These are phyloP conservation scores for Notoglanidium macrostoma DNA, from an alignment of 2,797 vertebrate species.

Conservation along the genomic window DNA sequence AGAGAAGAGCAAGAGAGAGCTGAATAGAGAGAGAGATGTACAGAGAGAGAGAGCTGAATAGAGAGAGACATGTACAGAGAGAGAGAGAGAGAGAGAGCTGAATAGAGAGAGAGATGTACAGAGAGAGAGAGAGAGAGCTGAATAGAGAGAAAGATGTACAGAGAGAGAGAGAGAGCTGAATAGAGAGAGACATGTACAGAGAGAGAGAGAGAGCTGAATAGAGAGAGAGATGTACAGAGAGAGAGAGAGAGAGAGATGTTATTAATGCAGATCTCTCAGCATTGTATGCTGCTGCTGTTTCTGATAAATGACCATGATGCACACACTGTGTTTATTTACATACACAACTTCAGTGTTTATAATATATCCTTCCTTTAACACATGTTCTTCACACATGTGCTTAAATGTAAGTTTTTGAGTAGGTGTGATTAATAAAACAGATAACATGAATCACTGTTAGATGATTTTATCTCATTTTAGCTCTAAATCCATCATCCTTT, in stretches of 20 bases:
- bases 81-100: too few relatives aligned
- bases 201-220: background rate
- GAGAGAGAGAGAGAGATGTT: too few relatives aligned
- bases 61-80: background rate
- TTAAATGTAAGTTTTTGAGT: background rate
- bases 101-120: background rate
- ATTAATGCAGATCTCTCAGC: background rate
- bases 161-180: too few relatives aligned
- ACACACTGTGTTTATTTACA: background rate
- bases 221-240: background rate
- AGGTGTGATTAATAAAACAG: background rate
- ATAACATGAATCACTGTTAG: background rate
- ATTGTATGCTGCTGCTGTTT: background rate
- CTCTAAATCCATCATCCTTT: background rate
- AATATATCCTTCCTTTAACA: background rate
- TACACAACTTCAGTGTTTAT: background rate
- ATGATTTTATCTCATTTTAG: background rate
- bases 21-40: background rate
- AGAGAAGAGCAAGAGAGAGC: background rate
- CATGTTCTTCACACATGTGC: background rate
- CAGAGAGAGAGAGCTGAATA: background rate
- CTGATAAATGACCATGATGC: too few relatives aligned
- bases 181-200: too few relatives aligned
- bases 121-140: background rate
- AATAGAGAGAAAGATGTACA: background rate